Conservation (phyloP, 2,888 invertebrate species). For the Caenorhabditis auriculariae region DNA sequence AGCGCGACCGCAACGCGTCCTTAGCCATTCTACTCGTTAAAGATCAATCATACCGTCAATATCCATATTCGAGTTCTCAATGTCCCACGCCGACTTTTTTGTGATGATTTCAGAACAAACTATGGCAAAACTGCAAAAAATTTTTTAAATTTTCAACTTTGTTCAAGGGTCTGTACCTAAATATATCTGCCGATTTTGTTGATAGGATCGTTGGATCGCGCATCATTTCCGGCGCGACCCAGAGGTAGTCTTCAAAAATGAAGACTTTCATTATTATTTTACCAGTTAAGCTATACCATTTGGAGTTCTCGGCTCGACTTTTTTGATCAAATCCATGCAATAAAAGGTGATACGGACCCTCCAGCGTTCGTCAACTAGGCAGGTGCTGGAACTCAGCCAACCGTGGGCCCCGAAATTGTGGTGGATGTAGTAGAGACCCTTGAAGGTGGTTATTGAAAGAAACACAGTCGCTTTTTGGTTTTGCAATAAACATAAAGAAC, state of each 20-base stretch:
- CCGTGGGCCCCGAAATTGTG: constrained; percentile 49
- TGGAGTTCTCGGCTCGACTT: constrained; percentile 18
- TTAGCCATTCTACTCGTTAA: background rate
- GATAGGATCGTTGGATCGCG: constrained; percentile 23
- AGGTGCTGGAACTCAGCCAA: constrained; percentile 35
- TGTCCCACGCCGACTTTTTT: constrained; percentile 53
- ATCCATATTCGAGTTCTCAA: constrained; percentile 41
- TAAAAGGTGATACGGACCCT: constrained; percentile 36
- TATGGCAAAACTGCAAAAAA: constrained; percentile 59
- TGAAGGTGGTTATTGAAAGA: background rate
- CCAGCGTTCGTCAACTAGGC: constrained; percentile 47
- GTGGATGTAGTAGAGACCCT: constrained; percentile 52
- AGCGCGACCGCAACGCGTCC: too few species aligned
- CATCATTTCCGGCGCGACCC: constrained; percentile 58
- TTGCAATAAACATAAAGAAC: too few species aligned
- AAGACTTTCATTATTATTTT: too few species aligned
- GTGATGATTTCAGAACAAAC: constrained; percentile 58
- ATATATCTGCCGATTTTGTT: constrained; percentile 51
- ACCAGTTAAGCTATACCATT: background rate
- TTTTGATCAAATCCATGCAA: constrained; percentile 28
- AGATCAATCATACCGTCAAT: constrained; percentile 21
- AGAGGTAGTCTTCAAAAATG: constrained; percentile 38
- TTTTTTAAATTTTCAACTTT: too few species aligned
- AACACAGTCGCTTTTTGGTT: too few species aligned
- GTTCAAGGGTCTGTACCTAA: too few species aligned